Evolutionary conservation across 2,113 vertebrate genomes (phyloP).

Genomic region (Herpailurus yagouaroundi): DNA sequence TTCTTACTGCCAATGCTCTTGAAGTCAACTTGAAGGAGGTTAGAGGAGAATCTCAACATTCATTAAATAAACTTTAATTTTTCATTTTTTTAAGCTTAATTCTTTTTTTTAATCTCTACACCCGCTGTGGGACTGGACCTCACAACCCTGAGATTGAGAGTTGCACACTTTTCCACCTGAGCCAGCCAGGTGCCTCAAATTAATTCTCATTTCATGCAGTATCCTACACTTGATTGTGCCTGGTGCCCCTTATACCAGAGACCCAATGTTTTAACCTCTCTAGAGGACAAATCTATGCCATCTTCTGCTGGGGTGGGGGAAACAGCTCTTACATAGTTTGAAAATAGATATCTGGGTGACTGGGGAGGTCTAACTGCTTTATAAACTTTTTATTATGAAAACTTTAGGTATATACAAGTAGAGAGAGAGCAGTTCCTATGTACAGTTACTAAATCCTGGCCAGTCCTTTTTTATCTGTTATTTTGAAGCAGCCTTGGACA

Average conservation of each 20-base stretch:
- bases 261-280: neutral
- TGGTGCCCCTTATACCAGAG: neutral
- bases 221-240: neutral
- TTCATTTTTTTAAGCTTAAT: no score
- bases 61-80: neutral
- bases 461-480: neutral
- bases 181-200: no score
- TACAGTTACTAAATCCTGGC: neutral
- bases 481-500: neutral
- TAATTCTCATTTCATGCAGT: neutral
- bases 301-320: neutral
- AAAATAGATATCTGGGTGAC: neutral
- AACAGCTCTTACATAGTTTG: neutral
- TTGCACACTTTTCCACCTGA: no score
- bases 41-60: neutral
- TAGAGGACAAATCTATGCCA: neutral
- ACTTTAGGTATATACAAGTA: neutral
- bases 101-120: no score
- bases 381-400: slow-evolving; percentile 6
- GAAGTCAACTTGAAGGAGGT: neutral
- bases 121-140: no score
- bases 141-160: no score
- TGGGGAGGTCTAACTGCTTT: neutral
- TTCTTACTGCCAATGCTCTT: neutral
- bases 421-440: neutral